Evolutionary conservation across 2,797 vertebrate genomes (phyloP).

Genomic region (Muscicapa striata): DNA sequence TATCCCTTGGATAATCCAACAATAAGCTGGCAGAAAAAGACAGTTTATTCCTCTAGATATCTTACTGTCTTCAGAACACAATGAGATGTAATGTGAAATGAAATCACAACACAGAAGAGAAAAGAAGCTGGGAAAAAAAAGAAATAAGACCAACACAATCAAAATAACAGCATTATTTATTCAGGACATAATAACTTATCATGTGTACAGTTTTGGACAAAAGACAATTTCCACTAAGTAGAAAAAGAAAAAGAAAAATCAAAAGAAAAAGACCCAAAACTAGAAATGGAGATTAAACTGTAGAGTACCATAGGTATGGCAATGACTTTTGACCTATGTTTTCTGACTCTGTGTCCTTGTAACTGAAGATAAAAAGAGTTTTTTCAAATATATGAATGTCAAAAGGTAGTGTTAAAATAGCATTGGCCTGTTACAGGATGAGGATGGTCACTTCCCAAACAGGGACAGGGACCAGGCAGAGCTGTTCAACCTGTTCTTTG

Average conservation of each 20-base stretch:
- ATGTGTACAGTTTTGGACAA: neutral
- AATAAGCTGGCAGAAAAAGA: neutral
- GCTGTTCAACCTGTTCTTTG: rapidly evolving
- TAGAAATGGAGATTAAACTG: neutral
- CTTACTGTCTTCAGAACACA: neutral
- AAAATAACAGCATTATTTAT: neutral
- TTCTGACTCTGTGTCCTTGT: neutral
- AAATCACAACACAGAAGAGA: neutral
- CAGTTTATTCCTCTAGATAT: neutral
- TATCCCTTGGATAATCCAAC: neutral
- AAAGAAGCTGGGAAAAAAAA: neutral
- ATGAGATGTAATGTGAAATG: neutral
- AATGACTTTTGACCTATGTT: neutral
- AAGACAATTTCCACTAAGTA: neutral
- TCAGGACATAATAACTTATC: neutral
- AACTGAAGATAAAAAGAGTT: neutral
- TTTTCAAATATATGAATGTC: neutral
- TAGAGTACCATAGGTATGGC: neutral
- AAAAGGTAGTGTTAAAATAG: neutral
- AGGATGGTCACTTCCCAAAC: neutral
- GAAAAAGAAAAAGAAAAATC: no score
- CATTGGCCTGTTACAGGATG: neutral
- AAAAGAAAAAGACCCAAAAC: neutral
- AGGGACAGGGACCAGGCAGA: neutral
- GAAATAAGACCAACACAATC: rapidly evolving